phyloP scores from a whole-genome alignment of 2,888 invertebrate genomes.

The Actias luna region DNA sequence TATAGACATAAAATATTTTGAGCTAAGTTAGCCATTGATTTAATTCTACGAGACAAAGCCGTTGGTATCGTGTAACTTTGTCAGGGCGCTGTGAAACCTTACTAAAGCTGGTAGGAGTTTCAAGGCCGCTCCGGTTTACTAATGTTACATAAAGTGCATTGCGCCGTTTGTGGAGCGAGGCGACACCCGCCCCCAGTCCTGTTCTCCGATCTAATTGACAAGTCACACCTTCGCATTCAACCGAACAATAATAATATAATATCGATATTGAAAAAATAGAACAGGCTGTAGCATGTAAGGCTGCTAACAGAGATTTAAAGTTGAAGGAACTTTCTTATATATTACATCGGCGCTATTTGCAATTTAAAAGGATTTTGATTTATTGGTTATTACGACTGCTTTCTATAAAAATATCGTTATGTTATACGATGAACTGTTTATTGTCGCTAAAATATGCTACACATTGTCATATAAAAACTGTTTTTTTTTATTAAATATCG shows the following conservation, averaged over 20 bases:
- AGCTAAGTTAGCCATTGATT: not conserved
- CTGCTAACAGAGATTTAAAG: not conserved
- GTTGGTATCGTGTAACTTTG: conserved; percentile 6
- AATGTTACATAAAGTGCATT: conserved; percentile 15
- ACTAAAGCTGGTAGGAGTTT: conserved; percentile 24
- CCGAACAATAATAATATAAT: not conserved
- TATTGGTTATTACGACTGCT: too few relatives aligned
- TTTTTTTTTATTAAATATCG: too few relatives aligned
- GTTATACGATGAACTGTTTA: too few relatives aligned
- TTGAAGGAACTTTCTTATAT: not conserved
- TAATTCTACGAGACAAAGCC: conserved; percentile 9
- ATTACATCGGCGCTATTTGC: too few relatives aligned
- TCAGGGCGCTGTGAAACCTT: conserved; percentile 25
- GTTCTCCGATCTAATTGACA: not conserved
- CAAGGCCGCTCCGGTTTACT: conserved; percentile 26
- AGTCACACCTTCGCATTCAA: conserved; percentile 11
- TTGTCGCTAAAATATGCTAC: too few relatives aligned
- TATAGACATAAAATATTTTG: too few relatives aligned
- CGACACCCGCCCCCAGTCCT: conserved; percentile 18
- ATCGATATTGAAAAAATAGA: not conserved
- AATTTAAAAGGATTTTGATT: not conserved
- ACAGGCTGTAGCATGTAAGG: not conserved
- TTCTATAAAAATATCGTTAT: too few relatives aligned
- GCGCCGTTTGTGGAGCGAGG: conserved; percentile 16
- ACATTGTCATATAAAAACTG: too few relatives aligned